Percentiles rank a stretch among this genome's conserved stretches.
These are phyloP conservation scores for Drosophila cyrtoloma DNA, from an alignment of 2,888 invertebrate genomes.

Conservation along the genomic window DNA sequence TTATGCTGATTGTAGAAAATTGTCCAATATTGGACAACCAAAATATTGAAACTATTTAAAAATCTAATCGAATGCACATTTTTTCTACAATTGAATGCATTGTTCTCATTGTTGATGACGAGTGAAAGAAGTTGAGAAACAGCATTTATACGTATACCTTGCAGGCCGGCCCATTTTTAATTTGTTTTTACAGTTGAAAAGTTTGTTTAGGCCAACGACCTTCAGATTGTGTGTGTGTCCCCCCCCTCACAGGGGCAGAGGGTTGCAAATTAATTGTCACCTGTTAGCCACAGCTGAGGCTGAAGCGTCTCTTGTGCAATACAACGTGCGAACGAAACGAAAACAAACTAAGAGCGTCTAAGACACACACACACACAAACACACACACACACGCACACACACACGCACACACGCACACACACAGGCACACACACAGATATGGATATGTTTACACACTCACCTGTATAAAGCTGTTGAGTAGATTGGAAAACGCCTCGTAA, in stretches of 20 bases:
- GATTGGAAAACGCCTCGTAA: conserved; percentile 89
- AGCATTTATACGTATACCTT: background rate
- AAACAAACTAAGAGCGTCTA: conserved; percentile 15
- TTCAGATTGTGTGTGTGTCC: conserved; percentile 1
- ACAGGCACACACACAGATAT: background rate
- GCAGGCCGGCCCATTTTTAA: background rate
- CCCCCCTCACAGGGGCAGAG: too few species aligned
- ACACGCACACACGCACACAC: background rate
- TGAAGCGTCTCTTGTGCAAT: conserved; percentile 41
- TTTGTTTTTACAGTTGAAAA: background rate
- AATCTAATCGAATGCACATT: background rate
- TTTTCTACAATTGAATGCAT: background rate
- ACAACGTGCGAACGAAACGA: conserved; percentile 39
- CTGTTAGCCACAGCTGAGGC: background rate
- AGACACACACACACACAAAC: background rate
- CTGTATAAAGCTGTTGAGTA: conserved; percentile 88
- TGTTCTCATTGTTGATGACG: background rate
- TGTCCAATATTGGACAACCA: background rate
- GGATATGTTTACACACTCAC: conserved; percentile 85
- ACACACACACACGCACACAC: background rate
- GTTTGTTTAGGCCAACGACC: conserved; percentile 23
- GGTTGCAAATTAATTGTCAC: conserved; percentile 30
- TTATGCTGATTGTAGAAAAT: background rate
- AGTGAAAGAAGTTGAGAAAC: background rate
- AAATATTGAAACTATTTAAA: background rate